Base-by-base conservation (phyloP, 2,797 vertebrate genomes). In the Malurus leucopterus region DNA sequence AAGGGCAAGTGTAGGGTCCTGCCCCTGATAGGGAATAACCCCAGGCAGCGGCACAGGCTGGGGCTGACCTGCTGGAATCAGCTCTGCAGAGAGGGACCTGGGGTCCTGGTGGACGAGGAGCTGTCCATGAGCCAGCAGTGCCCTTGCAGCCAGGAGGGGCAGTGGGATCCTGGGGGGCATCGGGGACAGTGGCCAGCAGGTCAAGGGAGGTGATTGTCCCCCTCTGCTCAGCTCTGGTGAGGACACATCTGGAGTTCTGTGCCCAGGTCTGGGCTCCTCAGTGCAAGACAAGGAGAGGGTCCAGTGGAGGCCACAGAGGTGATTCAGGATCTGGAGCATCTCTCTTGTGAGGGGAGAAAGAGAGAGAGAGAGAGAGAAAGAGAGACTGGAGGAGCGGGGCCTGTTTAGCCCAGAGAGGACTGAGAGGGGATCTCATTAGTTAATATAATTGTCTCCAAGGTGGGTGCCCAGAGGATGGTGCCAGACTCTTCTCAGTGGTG, bases 231-330 rank as follows among this genome's bases (percentile, higher is more conserved):
- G 23, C 15, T 13, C 23, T 3, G 2, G 29, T 17, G 46, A 38
- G 38, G 38, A 17, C 24, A 29, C 32, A 38, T 23, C 38, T 51
- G 44, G 38, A 74, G 15, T 38, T 22, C n/a, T 65, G 61, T 44
- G 32, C 24, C 11, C 47, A 26, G 16, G 15, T 34, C 29, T 21
- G 55, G 17, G 20, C 21, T 68, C 41, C 47, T 6, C 69, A 50
- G 63, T 1, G 2, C 1, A 3, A 22, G 26, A 62, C 41, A 69
- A 10, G 30, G 47, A 34, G 27, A 70, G 18, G 43, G 8, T 19
- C 21, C 12, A 20, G 21, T 17, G 15, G 6, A 61, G n/a, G 9
- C 0, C 36, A 30, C 41, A 1, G 1, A 36, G 40, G 1, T 30
- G 21, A 5, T 27, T 4, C 8, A 34, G 43, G 7, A 5, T 9